Base-by-base conservation (phyloP, 2,797 vertebrate genomes). In the Oophaga sylvatica region DNA sequence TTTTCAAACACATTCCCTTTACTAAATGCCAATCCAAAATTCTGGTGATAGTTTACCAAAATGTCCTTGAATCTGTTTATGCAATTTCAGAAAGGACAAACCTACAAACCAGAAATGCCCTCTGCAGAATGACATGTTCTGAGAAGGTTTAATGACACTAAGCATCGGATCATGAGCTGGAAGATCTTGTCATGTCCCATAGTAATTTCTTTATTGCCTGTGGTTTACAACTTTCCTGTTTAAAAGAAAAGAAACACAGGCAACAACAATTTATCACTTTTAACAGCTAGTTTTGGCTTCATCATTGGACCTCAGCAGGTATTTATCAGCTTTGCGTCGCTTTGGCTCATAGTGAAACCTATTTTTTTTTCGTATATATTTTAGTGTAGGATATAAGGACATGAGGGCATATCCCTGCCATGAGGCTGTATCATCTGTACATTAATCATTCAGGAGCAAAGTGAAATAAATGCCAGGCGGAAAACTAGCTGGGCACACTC, bases 391-490 rank as follows among this genome's bases (percentile, higher is more conserved):
- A 29, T 80, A 75, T 63, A 88, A 75, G 73, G 56, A 84, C 26
- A 53, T 80, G 6, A 80, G 57, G 84, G 57, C 73, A n/a, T 22
- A 60, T 70, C 9, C 13, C n/a, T 83, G 22, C 65, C 56, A 86
- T 29, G 35, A 79, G 78, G 79, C 53, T 53, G 79, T n/a, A 83
- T 89, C 84, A 86, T 73, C 63, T 83, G 65, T 86, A 81, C 88
- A 87, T 89, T 89, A 83, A 89, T 89, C 73, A 89, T 83, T 86
- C 71, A 78, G n/a, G 35, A 48, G 31, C 10, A 15, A 63, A 68
- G 56, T 73, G 80, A 82, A 89, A 75, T 63, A 81, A 86, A 77
- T 73, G 31, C 79, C 87, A 89, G 53, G 71, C 70, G 78, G 80
- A 89, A 78, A 48, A 60, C 79, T 82, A 75, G 53, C 80, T 82